A percentile compares a stretch with the other conserved stretches of the same genome.
Conservation (phyloP, 2,888 invertebrate species). For the Drosophila engyochracea region DNA sequence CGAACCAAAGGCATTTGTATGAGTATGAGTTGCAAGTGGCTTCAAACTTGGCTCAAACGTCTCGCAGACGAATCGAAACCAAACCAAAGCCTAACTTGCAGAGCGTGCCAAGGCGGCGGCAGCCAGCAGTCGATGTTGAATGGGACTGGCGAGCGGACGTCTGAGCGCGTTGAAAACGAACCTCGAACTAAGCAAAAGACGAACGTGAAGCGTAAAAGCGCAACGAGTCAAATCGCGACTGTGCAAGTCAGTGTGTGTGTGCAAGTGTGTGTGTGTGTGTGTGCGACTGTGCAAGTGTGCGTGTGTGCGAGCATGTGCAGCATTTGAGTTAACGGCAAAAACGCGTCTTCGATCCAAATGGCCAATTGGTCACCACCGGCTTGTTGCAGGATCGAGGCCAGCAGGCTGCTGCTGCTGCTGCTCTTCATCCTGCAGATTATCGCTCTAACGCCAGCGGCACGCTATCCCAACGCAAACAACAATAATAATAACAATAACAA, state of each 20-base stretch:
- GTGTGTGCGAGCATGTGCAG: conserved; percentile 64
- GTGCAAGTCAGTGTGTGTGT: conserved; percentile 11
- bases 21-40: conserved; percentile 55
- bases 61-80: conserved; percentile 40
- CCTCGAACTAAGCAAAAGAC: conserved; percentile 36
- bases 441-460: conserved; percentile 64
- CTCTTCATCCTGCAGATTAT: conserved; percentile 68
- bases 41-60: conserved; percentile 77
- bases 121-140: conserved; percentile 77
- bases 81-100: conserved; percentile 73
- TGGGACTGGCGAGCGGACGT: conserved; percentile 78
- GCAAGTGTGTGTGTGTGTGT: conserved; percentile 9
- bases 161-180: conserved; percentile 57
- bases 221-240: conserved; percentile 43
- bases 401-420: conserved; percentile 63
- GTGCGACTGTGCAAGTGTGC: conserved; percentile 19
- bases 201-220: conserved; percentile 34
- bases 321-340: conserved; percentile 58
- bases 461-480: conserved; percentile 56
- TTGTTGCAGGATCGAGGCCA: conserved; percentile 59
- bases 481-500: conserved; percentile 50
- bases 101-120: conserved; percentile 49
- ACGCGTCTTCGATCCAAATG: conserved; percentile 59
- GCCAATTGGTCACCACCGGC: conserved; percentile 54
- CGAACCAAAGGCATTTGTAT: conserved; percentile 26